Base-by-base conservation (phyloP, 2,888 invertebrate species). In the Campaea margaritaria region DNA sequence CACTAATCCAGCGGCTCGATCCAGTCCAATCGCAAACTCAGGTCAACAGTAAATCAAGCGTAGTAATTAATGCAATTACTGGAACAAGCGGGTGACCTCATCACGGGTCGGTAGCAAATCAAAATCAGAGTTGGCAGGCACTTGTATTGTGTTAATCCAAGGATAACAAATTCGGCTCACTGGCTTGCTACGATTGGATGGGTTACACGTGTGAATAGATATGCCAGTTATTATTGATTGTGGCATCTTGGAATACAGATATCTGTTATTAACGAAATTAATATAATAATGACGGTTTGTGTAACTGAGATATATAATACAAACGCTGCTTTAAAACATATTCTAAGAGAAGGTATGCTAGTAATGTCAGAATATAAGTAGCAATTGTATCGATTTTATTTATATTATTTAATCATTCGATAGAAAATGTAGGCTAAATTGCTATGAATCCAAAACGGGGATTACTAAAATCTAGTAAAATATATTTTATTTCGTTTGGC, bases 111-210 rank as follows among this genome's bases (percentile, higher is more conserved):
- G 56, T 16, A 48, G 36, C 58, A 44, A 53, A 49, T 58, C 49
- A 45, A 53, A 58, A 49, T 53, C 39, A 52, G 43, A 52, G 47
- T 52, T 58, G 58, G 58, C 47, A 43, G 15, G 41, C 12, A 27
- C 48, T 48, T 42, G 34, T 46, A 28, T 36, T 45, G 41, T 49
- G 54, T 46, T 59, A 54, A 54, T 45, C 42, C 54, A 46, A 54
- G 54, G 49, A 59, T 54, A 47, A 53, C 53, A 50, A 49, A 59
- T 46, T 34, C 59, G 45, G 54, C 45, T 50, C 54, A 59, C 36
- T 59, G 54, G 49, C 21, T 46, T 16, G 49, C 15, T 58, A 43
- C 45, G 45, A 46, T 53, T 45, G 39, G 53, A 53, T 53, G 45
- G n/a, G 45, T 45, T 55, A 39, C 31, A 39, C 12, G 39, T 47